Percentiles rank a stretch among this genome's conserved stretches.
Evolutionary conservation across 2,797 vertebrate species (phyloP).

Genomic region (Lophura swinhoii): DNA sequence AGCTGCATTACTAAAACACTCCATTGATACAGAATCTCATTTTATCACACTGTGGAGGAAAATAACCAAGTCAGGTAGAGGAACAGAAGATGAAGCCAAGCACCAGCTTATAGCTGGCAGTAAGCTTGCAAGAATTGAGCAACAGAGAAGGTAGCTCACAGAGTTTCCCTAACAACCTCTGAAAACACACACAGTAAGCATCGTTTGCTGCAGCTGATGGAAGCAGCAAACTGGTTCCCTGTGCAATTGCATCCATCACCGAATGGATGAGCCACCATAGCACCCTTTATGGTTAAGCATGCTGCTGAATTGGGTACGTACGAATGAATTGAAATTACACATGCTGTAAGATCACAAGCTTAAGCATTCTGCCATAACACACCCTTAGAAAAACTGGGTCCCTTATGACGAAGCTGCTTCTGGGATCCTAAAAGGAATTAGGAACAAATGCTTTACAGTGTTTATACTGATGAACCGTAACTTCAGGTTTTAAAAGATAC

Average conservation of each 20-base stretch:
- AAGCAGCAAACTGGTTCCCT: accelerated
- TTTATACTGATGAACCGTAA: accelerated
- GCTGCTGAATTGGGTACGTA: not conserved
- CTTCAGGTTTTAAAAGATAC: not conserved
- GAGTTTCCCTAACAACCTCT: not conserved
- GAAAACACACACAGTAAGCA: accelerated
- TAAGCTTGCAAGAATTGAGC: accelerated
- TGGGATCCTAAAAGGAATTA: accelerated
- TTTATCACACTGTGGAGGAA: not conserved
- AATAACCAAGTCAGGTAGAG: not conserved
- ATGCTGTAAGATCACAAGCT: accelerated
- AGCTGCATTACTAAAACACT: not conserved
- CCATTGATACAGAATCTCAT: accelerated
- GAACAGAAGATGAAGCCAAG: not conserved
- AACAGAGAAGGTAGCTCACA: not conserved
- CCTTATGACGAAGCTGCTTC: accelerated
- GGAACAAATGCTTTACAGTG: accelerated
- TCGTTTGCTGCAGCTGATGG: accelerated
- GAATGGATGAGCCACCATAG: accelerated
- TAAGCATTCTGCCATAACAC: accelerated
- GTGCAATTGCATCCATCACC: accelerated
- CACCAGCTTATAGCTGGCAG: accelerated
- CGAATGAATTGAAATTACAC: accelerated
- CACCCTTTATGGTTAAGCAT: accelerated
- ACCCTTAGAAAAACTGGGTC: accelerated